These are phyloP conservation scores for Heloderma charlesbogerti DNA, from an alignment of 2,113 vertebrate genomes.

Conservation along the genomic window DNA sequence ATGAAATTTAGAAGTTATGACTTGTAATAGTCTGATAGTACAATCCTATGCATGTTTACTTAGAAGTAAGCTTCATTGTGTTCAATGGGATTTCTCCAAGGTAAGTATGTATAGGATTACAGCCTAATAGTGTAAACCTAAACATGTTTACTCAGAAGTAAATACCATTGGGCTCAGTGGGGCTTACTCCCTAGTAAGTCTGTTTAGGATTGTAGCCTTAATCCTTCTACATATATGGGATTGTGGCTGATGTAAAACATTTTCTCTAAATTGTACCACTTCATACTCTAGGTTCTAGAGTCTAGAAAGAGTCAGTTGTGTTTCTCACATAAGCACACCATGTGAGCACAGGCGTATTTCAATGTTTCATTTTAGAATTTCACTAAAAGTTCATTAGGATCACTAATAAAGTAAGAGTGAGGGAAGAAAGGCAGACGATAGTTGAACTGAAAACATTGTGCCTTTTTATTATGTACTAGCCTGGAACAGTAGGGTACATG, in stretches of 20 bases:
- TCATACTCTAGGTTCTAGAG: no score
- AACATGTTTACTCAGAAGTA: not conserved
- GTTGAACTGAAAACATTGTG: not conserved
- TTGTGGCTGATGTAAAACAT: not conserved
- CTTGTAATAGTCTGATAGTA: not conserved
- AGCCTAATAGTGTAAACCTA: not conserved
- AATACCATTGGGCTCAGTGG: not conserved
- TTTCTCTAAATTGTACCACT: not conserved
- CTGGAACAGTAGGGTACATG: not conserved
- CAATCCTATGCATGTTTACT: not conserved
- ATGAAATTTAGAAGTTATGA: slow-evolving; percentile 54
- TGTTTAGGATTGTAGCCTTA: not conserved
- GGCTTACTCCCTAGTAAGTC: not conserved
- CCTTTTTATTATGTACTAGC: not conserved
- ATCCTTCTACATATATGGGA: no score
- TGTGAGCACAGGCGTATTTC: not conserved
- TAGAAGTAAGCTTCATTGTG: not conserved
- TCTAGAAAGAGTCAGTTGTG: not conserved
- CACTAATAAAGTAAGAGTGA: not conserved
- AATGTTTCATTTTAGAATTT: not conserved
- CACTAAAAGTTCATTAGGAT: not conserved
- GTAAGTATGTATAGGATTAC: not conserved
- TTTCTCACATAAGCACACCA: not conserved
- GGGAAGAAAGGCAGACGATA: not conserved
- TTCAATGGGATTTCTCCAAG: not conserved